Conservation (phyloP, 2,888 invertebrate species). For the Limnephilus auricula region DNA sequence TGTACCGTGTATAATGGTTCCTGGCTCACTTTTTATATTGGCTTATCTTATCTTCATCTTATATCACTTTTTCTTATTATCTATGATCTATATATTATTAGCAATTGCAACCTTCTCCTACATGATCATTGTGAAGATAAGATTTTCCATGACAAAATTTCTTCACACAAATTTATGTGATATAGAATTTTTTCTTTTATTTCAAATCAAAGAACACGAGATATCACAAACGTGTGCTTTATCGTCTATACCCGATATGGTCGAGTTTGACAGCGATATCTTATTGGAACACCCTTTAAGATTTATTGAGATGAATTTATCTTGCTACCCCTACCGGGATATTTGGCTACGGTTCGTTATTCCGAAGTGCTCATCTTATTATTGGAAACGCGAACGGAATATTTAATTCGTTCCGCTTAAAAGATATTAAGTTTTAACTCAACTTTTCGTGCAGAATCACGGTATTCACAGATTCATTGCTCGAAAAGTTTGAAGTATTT, state of each 20-base stretch:
- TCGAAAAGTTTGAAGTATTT: not conserved
- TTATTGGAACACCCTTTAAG: not conserved
- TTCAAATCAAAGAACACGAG: not conserved
- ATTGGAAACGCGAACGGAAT: not conserved
- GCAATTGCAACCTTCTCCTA: too few relatives aligned
- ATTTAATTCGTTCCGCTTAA: not conserved
- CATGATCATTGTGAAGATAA: too few relatives aligned
- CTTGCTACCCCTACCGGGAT: not conserved
- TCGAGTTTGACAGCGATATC: not conserved
- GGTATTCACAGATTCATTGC: not conserved
- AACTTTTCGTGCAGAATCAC: not conserved
- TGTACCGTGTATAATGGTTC: too few relatives aligned
- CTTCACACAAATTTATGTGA: too few relatives aligned
- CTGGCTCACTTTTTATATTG: too few relatives aligned
- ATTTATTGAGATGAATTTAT: constrained; percentile 13
- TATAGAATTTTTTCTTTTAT: not conserved
- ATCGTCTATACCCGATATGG: not conserved
- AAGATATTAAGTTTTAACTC: not conserved
- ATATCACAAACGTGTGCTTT: not conserved
- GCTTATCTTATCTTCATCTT: too few relatives aligned
- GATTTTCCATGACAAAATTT: too few relatives aligned
- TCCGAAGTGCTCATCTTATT: not conserved
- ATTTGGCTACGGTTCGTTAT: not conserved
- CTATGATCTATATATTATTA: too few relatives aligned
- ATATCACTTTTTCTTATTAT: too few relatives aligned